Base-by-base conservation (phyloP, 2,797 vertebrate species). In the Urosaurus nigricauda region DNA sequence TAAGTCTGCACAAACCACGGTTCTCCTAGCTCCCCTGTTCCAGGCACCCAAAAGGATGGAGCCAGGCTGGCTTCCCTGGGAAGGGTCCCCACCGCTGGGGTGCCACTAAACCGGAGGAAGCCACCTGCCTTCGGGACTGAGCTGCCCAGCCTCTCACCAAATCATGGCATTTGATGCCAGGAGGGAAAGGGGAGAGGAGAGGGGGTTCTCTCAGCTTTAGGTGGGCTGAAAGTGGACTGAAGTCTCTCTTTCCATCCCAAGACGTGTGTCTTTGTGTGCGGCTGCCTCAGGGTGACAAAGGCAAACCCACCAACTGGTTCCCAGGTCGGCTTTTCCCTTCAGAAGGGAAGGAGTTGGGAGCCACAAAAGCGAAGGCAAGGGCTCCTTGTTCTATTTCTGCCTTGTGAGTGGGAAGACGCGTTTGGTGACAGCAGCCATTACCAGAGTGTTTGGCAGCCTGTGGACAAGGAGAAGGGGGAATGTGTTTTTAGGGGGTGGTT, bases 311-410 rank as follows among this genome's bases (percentile, higher is more conserved):
- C 3, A 35, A 79, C 9, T 58, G 47, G 24, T 5, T 60, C 56
- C 43, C 4, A 2, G 17, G 11, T 37, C 29, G 58, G 29, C 75
- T 68, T 87, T 63, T 71, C 26, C 53, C 60, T 80, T 73, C 5
- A 17, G 7, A 51, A 37, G 53, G 29, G 53, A 75, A 65, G 84
- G 58, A 65, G 47, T 19, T 78, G 56, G 58, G 74, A 85, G 47
- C 29, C 12, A 16, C 43, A 43, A 43, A 43, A 43, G 43, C n/a
- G n/a, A n/a, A n/a, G n/a, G 73, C n/a, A 79, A n/a, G 43, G 77
- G 37, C 37, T 86, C 47, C 63, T 17, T 9, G 26, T 87, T 58
- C 60, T 70, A 81, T 87, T 87, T 80, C 77, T 87, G 51, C 17
- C n/a, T 81, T 19, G 24, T 58, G 79, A 60, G 79, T 81, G 86